Base-by-base conservation (phyloP, 2,888 invertebrate genomes). In the Iphiclides podalirius region DNA sequence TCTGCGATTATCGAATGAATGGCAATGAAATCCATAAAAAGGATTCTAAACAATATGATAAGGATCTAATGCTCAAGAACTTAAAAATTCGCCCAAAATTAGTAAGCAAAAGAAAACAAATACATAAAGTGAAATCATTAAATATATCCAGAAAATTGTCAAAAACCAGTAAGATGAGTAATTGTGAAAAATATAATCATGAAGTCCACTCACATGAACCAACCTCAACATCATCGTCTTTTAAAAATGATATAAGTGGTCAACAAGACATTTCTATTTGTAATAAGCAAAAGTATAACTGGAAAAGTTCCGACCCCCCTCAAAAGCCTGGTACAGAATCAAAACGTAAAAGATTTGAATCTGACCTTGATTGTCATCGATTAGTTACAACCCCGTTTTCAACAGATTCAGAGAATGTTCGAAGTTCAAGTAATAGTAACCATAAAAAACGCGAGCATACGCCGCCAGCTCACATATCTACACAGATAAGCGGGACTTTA, bases 51-150 rank as follows among this genome's bases (percentile, higher is more conserved):
- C 36, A 35, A 17, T 8, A 9, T 11, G 20, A 9, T 6, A 31
- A 52, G n/a, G 52, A 38, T 40, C 48, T 52, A 45, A 53, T 47
- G 4, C 55, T 58, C 16, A 55, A 53, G 11, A 38, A 31, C 28
- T 39, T 20, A 20, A 55, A 52, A 44, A 51, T 39, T 40, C 38
- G 34, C 36, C 17, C 55, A 12, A 70, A 66, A 50, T 17, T 57
- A 9, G 47, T 53, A 2, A n/a, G n/a, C n/a, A 71, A 69, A 53
- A 70, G 63, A 55, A 82, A 70, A 54, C 62, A 67, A 11, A 55
- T 77, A 7, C 86, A 86, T 53, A 88, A 85, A 73, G 74, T 88
- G 0, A 88, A 87, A 62, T 83, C 82, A 1, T 63, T 86, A 31
- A 86, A 87, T 62, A 78, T 87, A 60, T 80, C 86, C 1, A 84